Percentiles rank a stretch among this genome's conserved stretches.
These are phyloP conservation scores for Procambarus clarkii DNA, from an alignment of 1,140 invertebrate genomes.

Conservation along the genomic window DNA sequence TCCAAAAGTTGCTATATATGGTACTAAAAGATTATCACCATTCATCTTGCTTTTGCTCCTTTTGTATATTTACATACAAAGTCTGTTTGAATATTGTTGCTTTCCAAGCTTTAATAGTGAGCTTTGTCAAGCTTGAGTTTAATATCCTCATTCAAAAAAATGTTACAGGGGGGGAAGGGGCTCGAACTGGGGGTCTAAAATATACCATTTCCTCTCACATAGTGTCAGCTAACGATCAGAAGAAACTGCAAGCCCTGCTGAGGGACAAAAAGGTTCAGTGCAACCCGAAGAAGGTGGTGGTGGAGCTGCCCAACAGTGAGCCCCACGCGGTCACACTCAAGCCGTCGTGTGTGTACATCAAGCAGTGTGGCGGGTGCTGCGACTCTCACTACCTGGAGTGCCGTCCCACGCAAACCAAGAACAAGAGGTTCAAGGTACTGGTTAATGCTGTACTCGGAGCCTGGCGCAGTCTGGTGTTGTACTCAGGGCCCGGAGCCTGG, in stretches of 20 bases:
- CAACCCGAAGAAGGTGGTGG: constrained; percentile 51
- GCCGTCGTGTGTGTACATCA: constrained; percentile 63
- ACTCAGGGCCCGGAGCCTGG: background rate
- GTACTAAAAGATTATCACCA: no score
- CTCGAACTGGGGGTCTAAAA: background rate
- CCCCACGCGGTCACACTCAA: background rate
- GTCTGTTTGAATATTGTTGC: no score
- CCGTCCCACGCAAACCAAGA: constrained; percentile 17
- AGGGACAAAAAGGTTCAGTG: constrained; percentile 46
- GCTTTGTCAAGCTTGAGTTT: no score
- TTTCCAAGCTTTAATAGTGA: no score
- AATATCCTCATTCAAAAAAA: background rate
- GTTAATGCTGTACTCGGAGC: background rate
- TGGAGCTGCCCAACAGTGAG: constrained; percentile 41
- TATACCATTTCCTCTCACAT: background rate
- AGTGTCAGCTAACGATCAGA: background rate
- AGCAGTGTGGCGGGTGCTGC: constrained; percentile 56
- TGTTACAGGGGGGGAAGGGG: background rate
- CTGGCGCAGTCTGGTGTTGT: background rate
- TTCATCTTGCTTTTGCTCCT: no score
- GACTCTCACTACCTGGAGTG: constrained; percentile 28
- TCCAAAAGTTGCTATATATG: no score
- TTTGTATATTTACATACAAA: no score
- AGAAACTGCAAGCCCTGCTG: constrained; percentile 27
- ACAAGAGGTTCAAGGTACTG: constrained; percentile 37